These are phyloP conservation scores for Monoplex corrugatus DNA, from an alignment of 2,888 invertebrate genomes.

Conservation along the genomic window DNA sequence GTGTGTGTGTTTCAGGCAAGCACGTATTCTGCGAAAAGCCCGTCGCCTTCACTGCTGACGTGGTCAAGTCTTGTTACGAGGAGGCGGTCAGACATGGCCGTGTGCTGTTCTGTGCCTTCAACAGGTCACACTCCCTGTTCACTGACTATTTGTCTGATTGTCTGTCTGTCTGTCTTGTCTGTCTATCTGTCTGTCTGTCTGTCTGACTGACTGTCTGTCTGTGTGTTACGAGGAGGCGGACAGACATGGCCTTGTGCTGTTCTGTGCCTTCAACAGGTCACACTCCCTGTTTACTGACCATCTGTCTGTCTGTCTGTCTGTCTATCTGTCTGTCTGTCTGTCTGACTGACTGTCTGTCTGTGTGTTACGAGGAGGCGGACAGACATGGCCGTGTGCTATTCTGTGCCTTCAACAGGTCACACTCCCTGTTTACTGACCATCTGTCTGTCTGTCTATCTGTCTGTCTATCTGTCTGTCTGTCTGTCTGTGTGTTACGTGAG, in stretches of 20 bases:
- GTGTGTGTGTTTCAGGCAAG: constrained; percentile 49
- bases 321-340: not conserved
- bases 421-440: too few species aligned
- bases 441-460: too few species aligned
- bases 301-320: too few species aligned
- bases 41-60: constrained; percentile 46
- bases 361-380: constrained; percentile 49
- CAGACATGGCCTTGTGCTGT: constrained; percentile 35
- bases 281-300: not conserved
- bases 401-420: constrained; percentile 56
- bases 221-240: constrained; percentile 50
- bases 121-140: constrained; percentile 43
- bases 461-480: not conserved
- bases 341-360: too few species aligned
- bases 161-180: not conserved
- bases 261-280: constrained; percentile 57
- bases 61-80: constrained; percentile 44
- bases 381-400: constrained; percentile 41
- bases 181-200: not conserved
- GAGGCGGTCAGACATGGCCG: constrained; percentile 40
- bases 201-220: too few species aligned
- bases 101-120: constrained; percentile 53
- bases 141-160: too few species aligned
- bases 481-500: constrained; percentile 50
- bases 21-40: constrained; percentile 58